phyloP scores from a whole-genome alignment of 2,797 vertebrate species.

The Helicolenus hilgendorfi region DNA sequence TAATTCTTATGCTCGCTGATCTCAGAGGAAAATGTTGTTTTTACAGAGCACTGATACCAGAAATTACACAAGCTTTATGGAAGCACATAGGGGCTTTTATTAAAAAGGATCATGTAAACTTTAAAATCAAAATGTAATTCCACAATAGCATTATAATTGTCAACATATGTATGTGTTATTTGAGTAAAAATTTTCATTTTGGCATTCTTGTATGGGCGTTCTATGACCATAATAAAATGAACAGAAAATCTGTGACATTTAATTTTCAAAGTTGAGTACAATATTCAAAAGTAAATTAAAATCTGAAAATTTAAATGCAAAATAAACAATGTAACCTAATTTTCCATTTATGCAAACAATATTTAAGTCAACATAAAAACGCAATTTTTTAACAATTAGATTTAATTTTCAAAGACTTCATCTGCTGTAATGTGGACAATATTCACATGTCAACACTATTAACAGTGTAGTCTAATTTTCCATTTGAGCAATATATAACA shows the following conservation, averaged over 20 bases:
- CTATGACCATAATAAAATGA: not conserved
- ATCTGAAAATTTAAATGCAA: not conserved
- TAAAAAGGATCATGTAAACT: not conserved
- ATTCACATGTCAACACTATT: too few species aligned
- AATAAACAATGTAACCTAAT: not conserved
- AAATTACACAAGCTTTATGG: not conserved
- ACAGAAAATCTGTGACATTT: not conserved
- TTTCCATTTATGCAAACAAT: not conserved
- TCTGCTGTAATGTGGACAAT: too few species aligned
- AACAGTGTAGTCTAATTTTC: too few species aligned
- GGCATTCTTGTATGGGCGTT: not conserved
- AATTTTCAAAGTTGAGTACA: not conserved
- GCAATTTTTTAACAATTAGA: not conserved
- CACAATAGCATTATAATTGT: not conserved
- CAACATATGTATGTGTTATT: not conserved
- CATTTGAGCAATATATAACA: too few species aligned
- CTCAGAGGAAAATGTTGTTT: too few species aligned
- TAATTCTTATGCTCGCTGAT: too few species aligned
- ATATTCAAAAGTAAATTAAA: too few species aligned
- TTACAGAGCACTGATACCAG: not conserved
- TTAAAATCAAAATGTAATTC: not conserved
- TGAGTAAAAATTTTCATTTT: not conserved
- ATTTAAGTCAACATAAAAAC: not conserved
- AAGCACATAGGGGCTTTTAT: not conserved
- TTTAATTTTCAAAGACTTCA: too few species aligned